A percentile compares a stretch with the other conserved stretches of the same genome.
Evolutionary conservation across 2,888 invertebrate genomes (phyloP).

Genomic region (Hedychridium roseum): DNA sequence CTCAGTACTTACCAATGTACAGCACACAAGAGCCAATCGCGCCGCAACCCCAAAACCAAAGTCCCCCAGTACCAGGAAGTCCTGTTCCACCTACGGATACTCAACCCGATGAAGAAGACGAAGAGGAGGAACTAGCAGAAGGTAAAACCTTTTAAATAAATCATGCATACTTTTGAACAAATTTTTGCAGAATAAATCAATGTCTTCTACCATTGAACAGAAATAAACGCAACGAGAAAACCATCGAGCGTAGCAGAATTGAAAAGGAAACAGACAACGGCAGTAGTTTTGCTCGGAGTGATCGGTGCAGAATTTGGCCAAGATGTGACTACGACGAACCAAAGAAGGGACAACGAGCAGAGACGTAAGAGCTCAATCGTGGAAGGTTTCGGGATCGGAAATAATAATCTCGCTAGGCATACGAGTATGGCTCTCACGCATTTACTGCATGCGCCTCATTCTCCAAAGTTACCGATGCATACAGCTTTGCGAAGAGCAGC

Average conservation of each 20-base stretch:
- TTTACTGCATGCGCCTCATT: constrained; percentile 87
- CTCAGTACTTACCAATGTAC: constrained; percentile 91
- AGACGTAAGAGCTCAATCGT: constrained; percentile 84
- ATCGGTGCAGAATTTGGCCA: constrained; percentile 99
- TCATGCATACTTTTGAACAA: background rate
- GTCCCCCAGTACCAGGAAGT: constrained; percentile 62
- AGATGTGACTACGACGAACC: constrained; percentile 81
- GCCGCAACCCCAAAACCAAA: constrained; percentile 67
- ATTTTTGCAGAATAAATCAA: background rate
- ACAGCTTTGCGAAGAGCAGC: constrained; percentile 95
- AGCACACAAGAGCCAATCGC: constrained; percentile 82
- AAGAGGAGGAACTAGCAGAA: constrained; percentile 84
- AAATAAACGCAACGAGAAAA: constrained; percentile 71
- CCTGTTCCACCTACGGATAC: constrained; percentile 47
- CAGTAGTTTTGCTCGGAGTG: constrained; percentile 95
- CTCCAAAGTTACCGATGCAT: constrained; percentile 84
- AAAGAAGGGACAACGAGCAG: constrained; percentile 69
- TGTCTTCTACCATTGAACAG: constrained; percentile 41
- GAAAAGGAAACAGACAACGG: constrained; percentile 94
- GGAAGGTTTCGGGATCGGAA: constrained; percentile 86
- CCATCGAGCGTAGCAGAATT: constrained; percentile 86
- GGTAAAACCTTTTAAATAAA: constrained; percentile 56
- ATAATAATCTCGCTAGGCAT: constrained; percentile 88
- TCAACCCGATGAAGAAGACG: constrained; percentile 79
- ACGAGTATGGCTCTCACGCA: constrained; percentile 95